phyloP scores from a whole-genome alignment of 2,113 vertebrate genomes.

The Zeus faber region DNA sequence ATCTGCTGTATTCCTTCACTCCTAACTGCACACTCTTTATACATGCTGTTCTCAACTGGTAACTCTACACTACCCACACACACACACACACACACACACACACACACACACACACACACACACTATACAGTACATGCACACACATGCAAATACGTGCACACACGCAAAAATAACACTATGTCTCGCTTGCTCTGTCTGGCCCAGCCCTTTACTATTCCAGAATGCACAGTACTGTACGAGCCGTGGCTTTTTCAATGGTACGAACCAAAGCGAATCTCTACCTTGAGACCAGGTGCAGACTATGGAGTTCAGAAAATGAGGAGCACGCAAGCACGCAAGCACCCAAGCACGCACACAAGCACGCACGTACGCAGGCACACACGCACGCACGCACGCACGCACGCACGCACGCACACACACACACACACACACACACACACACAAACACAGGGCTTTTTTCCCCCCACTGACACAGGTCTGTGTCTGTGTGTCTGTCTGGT shows the following conservation, averaged over 20 bases:
- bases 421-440: slow-evolving; percentile 2
- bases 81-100: background rate
- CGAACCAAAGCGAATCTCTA: slow-evolving; percentile 24
- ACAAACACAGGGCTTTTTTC: slow-evolving; percentile 33
- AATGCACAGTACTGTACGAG: background rate
- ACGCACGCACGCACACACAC: background rate
- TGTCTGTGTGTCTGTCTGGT: slow-evolving; percentile 65
- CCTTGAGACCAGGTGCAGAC: slow-evolving; percentile 24
- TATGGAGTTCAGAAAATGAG: slow-evolving; percentile 38
- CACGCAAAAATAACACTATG: slow-evolving; percentile 1
- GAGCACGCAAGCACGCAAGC: slow-evolving; percentile 29
- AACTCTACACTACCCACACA: slow-evolving; percentile 1
- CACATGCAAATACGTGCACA: background rate
- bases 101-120: slow-evolving; percentile 5
- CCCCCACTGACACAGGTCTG: slow-evolving; percentile 50
- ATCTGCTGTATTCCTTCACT: slow-evolving; percentile 41
- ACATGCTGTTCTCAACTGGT: slow-evolving; percentile 2
- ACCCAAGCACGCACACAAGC: slow-evolving; percentile 17
- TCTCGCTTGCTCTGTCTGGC: slow-evolving; percentile 5
- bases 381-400: background rate
- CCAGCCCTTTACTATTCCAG: background rate
- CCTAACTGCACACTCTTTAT: slow-evolving; percentile 8
- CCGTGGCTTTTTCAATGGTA: background rate
- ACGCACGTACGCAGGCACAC: slow-evolving; percentile 16
- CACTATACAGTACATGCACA: no score